These are phyloP conservation scores for Hemiscyllium ocellatum DNA, from an alignment of 2,113 vertebrate species.

Conservation along the genomic window DNA sequence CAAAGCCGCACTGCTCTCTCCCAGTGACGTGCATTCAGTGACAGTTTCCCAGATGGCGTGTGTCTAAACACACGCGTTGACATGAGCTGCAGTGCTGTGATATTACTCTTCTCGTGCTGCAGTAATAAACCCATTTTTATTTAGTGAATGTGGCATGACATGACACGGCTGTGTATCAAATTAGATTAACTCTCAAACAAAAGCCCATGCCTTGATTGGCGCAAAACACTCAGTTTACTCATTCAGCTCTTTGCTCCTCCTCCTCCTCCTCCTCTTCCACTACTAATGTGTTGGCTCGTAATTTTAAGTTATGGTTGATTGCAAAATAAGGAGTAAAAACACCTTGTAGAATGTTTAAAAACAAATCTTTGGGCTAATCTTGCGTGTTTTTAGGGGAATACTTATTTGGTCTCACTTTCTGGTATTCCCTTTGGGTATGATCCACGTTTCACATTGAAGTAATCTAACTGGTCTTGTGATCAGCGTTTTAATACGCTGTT, in stretches of 20 bases:
- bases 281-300: not conserved
- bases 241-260: not conserved
- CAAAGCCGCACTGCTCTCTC: not conserved
- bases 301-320: not conserved
- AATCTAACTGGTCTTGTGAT: not conserved
- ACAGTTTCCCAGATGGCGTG: not conserved
- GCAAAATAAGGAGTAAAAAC: not conserved
- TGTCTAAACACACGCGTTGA: not conserved
- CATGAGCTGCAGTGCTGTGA: not conserved
- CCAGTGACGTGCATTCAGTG: not conserved
- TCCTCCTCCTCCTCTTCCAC: not conserved
- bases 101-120: not conserved
- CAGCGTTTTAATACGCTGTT: not conserved
- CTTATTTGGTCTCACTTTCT: not conserved
- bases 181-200: not conserved
- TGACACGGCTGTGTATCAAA: not conserved
- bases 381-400: not conserved
- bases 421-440: not conserved
- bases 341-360: not conserved
- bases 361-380: not conserved
- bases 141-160: not conserved
- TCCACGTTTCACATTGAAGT: not conserved
- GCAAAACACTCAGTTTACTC: not conserved
- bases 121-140: constrained; percentile 1
- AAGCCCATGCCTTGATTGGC: not conserved